phyloP scores from a whole-genome alignment of 2,797 vertebrate species.

The Coilia nasus region DNA sequence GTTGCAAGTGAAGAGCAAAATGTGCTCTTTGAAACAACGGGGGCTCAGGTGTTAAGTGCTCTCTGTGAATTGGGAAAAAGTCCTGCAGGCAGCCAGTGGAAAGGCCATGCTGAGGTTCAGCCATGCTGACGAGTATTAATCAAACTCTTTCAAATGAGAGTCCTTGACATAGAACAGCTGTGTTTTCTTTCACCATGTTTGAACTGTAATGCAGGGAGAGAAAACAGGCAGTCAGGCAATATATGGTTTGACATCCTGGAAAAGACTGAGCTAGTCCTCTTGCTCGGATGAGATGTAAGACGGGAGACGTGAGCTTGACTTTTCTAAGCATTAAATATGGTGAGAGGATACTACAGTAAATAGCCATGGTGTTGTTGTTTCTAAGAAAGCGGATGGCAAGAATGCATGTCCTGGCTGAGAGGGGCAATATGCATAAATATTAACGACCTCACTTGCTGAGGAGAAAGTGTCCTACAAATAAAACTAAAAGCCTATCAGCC shows the following conservation, averaged over 20 bases:
- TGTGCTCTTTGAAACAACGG: background rate
- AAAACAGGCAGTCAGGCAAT: slow-evolving; percentile 26
- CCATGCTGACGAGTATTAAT: slow-evolving; percentile 4
- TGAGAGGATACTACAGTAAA: background rate
- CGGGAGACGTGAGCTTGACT: background rate
- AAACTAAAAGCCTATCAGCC: background rate
- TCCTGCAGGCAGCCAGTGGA: background rate
- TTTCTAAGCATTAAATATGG: background rate
- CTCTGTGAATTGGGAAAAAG: background rate
- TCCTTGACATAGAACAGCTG: slow-evolving; percentile 44
- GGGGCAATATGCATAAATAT: background rate
- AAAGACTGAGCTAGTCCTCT: background rate
- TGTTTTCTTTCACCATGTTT: slow-evolving; percentile 53
- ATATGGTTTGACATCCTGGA: slow-evolving; percentile 15
- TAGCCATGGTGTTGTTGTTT: background rate
- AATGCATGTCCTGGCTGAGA: background rate
- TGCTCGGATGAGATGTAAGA: background rate
- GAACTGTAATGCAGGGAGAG: slow-evolving; percentile 51
- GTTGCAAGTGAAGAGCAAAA: background rate
- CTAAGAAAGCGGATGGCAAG: background rate
- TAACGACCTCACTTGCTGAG: background rate
- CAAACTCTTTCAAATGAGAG: slow-evolving; percentile 13
- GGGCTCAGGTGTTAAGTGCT: slow-evolving; percentile 23
- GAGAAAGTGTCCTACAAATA: background rate
- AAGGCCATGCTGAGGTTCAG: slow-evolving; percentile 8